A percentile compares a stretch with the other conserved stretches of the same genome.
Conservation (phyloP, 2,888 invertebrate genomes). For the Proisotoma minuta region DNA sequence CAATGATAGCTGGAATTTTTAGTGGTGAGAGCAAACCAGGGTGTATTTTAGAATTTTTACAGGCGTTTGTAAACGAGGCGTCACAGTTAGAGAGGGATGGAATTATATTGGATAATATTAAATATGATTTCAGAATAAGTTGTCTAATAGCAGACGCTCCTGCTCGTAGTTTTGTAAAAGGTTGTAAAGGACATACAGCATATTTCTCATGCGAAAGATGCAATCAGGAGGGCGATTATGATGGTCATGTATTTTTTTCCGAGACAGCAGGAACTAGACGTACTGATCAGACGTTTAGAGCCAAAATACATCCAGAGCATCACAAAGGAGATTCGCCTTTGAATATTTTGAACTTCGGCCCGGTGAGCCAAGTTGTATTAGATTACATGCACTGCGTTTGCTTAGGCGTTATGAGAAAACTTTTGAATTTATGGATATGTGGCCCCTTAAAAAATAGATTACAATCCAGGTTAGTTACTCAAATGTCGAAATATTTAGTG, state of each 20-base stretch:
- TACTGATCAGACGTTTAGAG: conserved; percentile 25
- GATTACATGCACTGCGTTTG: conserved; percentile 32
- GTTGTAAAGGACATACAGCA: conserved; percentile 18
- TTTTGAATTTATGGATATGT: conserved; percentile 11
- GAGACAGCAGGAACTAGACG: conserved; percentile 7
- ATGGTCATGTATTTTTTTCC: conserved; percentile 18
- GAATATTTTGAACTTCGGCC: conserved; percentile 8
- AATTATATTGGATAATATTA: neutral
- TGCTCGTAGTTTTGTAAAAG: conserved; percentile 28
- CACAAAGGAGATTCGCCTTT: conserved; percentile 23
- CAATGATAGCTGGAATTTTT: conserved; percentile 29
- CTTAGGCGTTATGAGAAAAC: conserved; percentile 25
- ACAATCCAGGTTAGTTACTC: neutral
- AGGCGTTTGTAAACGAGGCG: conserved; percentile 24
- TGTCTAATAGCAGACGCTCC: conserved; percentile 34
- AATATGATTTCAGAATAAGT: conserved; percentile 12
- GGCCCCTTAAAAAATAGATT: conserved; percentile 1
- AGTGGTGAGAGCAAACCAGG: conserved; percentile 30
- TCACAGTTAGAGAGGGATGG: conserved; percentile 11
- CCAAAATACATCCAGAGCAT: conserved; percentile 21
- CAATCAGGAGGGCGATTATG: conserved; percentile 13
- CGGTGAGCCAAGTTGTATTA: conserved; percentile 22
- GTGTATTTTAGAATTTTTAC: conserved; percentile 22
- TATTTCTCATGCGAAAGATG: conserved; percentile 34
- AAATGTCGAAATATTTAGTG: neutral